phyloP scores from a whole-genome alignment of 2,113 vertebrate genomes.

The Lota lota region DNA sequence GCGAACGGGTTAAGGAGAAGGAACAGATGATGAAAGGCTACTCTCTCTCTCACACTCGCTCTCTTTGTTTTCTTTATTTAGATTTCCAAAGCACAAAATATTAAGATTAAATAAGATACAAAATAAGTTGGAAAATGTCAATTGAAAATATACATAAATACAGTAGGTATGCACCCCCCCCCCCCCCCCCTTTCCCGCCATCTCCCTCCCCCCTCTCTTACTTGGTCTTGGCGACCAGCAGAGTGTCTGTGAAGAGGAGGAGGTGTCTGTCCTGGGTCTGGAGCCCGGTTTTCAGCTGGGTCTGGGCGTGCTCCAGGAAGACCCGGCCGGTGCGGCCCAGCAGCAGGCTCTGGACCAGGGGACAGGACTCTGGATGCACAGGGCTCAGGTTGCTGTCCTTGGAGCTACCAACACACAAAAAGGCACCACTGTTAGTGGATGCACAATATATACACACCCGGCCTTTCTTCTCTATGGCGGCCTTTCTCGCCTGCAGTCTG shows the following conservation, averaged over 20 bases:
- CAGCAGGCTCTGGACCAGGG: constrained; percentile 85
- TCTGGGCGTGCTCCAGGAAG: constrained; percentile 81
- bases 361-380: constrained; percentile 81
- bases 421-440: background rate
- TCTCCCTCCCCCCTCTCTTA: constrained; percentile 60
- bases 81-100: too few species aligned
- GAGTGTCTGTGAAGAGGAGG: constrained; percentile 89
- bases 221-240: constrained; percentile 93
- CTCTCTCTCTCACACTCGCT: background rate
- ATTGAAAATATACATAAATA: background rate
- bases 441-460: too few species aligned
- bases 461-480: too few species aligned
- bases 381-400: constrained; percentile 84
- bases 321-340: constrained; percentile 70
- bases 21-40: background rate
- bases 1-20: too few species aligned
- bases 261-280: constrained; percentile 91
- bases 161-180: background rate
- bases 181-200: too few species aligned
- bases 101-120: background rate
- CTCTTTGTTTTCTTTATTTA: too few species aligned
- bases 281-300: constrained; percentile 87
- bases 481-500: too few species aligned
- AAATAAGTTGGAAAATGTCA: background rate
- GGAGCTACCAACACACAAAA: constrained; percentile 9